Evolutionary conservation across 2,888 invertebrate species (phyloP), one percentile per base, ranked within the genome.

Genomic region (Thereva unica): DNA sequence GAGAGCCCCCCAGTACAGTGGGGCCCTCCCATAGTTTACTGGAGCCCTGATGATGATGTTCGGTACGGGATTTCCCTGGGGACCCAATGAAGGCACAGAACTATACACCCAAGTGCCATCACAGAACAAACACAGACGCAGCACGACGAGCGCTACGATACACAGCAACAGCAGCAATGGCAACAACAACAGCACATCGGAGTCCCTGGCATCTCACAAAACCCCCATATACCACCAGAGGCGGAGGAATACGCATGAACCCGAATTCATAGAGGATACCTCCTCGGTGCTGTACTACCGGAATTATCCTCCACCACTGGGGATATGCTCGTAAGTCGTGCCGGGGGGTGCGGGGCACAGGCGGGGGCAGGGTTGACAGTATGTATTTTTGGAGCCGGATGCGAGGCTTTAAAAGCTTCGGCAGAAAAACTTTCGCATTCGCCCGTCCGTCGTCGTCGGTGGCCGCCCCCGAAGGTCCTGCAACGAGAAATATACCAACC

Each of bases 81-180:
- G 80, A 73, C 66, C 71, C 70, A 69, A 72, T 71, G 71, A 73
- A 71, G 71, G 71, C 71, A 70, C 70, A 71, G 71, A 72, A 71
- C 69, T 71, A 71, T 78, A 78, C 79, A 79, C 80, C 78, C 78
- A 79, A 77, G 79, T 78, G 79, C 78, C 77, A 80, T 79, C 64
- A 55, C 55, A 50, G 63, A 23, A 64, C 64, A 52, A 52, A 64
- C 52, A 64, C 42, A 64, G 59, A 59, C 49, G 49, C 59, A 49
- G 38, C 47, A 59, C 59, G 47, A 47, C 47, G 8, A n/a, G n/a
- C 23, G 23, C 23, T 23, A 44, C 8, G 44, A 44, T n/a, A n/a
- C 8, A n/a, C 44, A 44, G 44, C 44, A n/a, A 44, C 44, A n/a
- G 44, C 8, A 44, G n/a, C n/a, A 38, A 34, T 37, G 34, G 37